Percentiles rank a stretch among this genome's conserved stretches.
These are phyloP conservation scores for Archocentrus centrarchus DNA, from an alignment of 2,113 vertebrate genomes.

Conservation along the genomic window DNA sequence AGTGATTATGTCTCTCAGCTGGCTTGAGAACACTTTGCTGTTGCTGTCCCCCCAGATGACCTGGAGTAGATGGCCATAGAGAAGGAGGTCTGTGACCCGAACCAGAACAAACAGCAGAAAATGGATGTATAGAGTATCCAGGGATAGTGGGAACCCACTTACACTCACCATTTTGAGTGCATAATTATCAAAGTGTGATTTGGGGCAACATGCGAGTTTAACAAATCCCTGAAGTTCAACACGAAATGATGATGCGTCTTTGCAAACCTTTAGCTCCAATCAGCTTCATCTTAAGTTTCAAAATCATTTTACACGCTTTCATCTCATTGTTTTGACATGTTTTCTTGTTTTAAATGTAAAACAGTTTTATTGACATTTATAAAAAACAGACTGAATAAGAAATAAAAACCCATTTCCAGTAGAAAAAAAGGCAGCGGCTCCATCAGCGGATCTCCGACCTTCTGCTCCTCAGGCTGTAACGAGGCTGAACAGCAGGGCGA, in stretches of 20 bases:
- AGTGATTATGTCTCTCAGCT: background rate
- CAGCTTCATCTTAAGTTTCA: background rate
- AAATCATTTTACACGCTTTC: background rate
- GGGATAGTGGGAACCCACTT: background rate
- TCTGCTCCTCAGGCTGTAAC: slow-evolving; percentile 78
- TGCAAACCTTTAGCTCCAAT: accelerated
- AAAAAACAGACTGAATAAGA: background rate
- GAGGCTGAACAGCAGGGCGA: slow-evolving; percentile 49
- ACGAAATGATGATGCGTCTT: background rate
- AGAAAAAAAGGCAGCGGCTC: background rate
- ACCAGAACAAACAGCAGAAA: no score
- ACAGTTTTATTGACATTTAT: accelerated
- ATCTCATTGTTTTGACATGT: background rate
- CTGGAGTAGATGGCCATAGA: background rate
- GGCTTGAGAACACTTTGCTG: background rate
- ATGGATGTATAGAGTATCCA: no score
- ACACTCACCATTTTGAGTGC: background rate
- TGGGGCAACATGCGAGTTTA: background rate
- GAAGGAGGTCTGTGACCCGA: background rate
- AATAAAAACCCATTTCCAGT: background rate
- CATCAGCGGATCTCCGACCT: slow-evolving; percentile 18
- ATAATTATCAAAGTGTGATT: background rate
- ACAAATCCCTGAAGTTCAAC: background rate
- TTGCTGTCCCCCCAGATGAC: background rate
- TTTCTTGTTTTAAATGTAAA: background rate